Evolutionary conservation across 1,140 invertebrate species (phyloP), one percentile per base, ranked within the genome.

Genomic region (Hirudo medicinalis): DNA sequence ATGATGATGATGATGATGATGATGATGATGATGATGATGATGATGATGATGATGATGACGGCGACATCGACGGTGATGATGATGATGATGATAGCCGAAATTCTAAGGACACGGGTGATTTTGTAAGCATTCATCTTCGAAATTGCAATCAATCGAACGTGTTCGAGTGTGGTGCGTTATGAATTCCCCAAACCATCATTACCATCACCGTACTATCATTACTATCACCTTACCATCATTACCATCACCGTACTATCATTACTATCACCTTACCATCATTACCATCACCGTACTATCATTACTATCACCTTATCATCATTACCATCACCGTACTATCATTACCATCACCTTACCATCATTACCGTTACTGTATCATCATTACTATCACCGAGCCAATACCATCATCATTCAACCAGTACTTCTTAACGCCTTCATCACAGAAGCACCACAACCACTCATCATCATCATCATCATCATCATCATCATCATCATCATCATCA

Each of bases 11-110:
- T 60, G 55, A 22, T 60, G 55, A 22, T 60, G 55, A 22, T 15
- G 55, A 22, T 60, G 57, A 63, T 63, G 57, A 25, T 63, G 6
- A 25, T n/a, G 57, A 63, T 22, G 57, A 25, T 63, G 57, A 63
- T 15, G 57, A 63, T 22, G 57, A 8, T 63, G 57, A 11, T 20
- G 57, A 8, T 15, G 57, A 63, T 63, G 57, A 63, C 13, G 57
- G 17, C 17, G 29, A 63, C 17, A 15, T 8, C 15, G 57, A 4
- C 15, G 57, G 20, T n/a, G 57, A 63, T 63, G 57, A 8, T 13
- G 11, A 20, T 11, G 19, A 8, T 63, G 22, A 63, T 32, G 57
- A 22, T 63, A 11, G 57, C 19, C 22, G 29, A 25, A 32, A 22
- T 25, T 22, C 57, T 63, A 9, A 63, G 8, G 57, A 63, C 29